Percentiles rank a stretch among this genome's conserved stretches.
phyloP scores from a whole-genome alignment of 2,797 vertebrate species.

The Tauraco hartlaubi region DNA sequence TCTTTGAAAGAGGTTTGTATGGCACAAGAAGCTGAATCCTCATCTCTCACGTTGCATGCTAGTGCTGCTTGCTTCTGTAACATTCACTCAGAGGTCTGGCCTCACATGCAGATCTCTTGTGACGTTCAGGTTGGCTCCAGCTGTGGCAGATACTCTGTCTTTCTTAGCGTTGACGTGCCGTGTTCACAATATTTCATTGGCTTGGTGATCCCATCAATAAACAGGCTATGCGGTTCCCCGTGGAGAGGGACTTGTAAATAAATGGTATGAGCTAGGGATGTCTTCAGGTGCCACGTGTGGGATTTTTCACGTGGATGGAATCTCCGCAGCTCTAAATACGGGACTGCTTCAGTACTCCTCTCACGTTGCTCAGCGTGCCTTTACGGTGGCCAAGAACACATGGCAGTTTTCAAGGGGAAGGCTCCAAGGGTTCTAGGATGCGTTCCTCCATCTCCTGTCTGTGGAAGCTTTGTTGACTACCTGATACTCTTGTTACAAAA shows the following conservation, averaged over 20 bases:
- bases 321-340: background rate
- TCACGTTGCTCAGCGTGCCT: fast-evolving
- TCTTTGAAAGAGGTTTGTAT: background rate
- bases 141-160: background rate
- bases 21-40: background rate
- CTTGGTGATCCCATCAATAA: background rate
- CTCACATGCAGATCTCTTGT: background rate
- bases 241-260: background rate
- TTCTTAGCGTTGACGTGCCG: background rate
- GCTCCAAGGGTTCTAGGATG: background rate
- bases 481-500: background rate
- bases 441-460: background rate
- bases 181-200: background rate
- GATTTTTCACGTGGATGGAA: background rate
- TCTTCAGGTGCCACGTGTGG: background rate
- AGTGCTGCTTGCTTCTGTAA: background rate
- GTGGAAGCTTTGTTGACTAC: background rate
- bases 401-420: background rate
- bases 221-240: background rate
- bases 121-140: background rate
- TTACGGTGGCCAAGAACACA: fast-evolving
- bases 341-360: background rate
- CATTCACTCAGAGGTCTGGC: background rate
- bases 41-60: background rate
- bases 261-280: background rate